Percentiles rank a stretch among this genome's conserved stretches.
These are phyloP conservation scores for Rallus limicola DNA, from an alignment of 2,113 vertebrate species.

Conservation along the genomic window DNA sequence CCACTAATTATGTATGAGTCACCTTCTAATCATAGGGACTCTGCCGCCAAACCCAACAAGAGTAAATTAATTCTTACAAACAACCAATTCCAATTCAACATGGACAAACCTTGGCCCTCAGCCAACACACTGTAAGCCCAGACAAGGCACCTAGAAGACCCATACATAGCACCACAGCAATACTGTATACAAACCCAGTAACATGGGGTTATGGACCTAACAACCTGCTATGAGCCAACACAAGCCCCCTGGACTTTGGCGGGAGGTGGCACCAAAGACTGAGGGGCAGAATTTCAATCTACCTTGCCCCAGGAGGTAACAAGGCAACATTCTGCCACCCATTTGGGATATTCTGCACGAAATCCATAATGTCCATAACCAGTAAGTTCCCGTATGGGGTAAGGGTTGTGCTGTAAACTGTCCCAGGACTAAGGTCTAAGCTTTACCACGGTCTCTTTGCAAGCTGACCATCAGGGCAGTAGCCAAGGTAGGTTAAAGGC, in stretches of 20 bases:
- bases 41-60: background rate
- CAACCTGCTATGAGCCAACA: accelerated
- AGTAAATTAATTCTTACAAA: background rate
- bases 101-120: background rate
- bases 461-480: background rate
- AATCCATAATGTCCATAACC: background rate
- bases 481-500: background rate
- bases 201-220: background rate
- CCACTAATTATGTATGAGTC: accelerated
- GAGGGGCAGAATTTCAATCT: background rate
- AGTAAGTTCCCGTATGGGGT: accelerated
- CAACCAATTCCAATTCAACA: background rate
- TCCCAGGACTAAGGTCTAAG: background rate
- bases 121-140: accelerated
- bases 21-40: background rate
- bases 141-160: background rate
- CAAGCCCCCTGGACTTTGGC: background rate
- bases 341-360: background rate
- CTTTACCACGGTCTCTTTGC: background rate
- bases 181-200: background rate
- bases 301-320: background rate
- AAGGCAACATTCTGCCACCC: background rate
- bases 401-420: background rate
- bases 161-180: background rate
- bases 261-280: background rate